Percentiles rank a stretch among this genome's conserved stretches.
phyloP scores from a whole-genome alignment of 2,797 vertebrate species.

The Diplodus puntazzo region DNA sequence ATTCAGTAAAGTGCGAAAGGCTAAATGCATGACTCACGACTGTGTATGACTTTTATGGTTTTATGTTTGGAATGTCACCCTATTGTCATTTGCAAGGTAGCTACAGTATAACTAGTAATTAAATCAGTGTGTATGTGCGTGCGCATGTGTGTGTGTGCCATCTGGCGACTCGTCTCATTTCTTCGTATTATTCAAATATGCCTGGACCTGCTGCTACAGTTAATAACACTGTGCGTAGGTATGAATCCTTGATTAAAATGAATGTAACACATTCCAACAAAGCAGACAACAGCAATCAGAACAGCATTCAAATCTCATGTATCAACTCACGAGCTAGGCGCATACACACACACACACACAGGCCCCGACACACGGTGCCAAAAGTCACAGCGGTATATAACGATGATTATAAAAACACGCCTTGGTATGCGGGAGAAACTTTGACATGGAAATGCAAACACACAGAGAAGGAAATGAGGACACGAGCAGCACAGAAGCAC shows the following conservation, averaged over 20 bases:
- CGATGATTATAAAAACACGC: conserved; percentile 62
- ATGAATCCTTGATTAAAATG: conserved; percentile 75
- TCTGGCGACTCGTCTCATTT: conserved; percentile 75
- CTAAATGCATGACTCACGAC: conserved; percentile 20
- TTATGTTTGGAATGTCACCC: conserved; percentile 35
- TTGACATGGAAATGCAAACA: conserved; percentile 73
- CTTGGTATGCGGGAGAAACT: conserved; percentile 66
- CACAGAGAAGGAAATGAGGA: conserved; percentile 50
- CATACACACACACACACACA: conserved; percentile 8
- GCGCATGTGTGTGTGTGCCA: conserved; percentile 58
- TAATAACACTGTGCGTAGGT: conserved; percentile 77
- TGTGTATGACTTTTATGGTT: conserved; percentile 44
- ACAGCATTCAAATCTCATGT: conserved; percentile 47
- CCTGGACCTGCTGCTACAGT: conserved; percentile 76
- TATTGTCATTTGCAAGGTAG: conserved; percentile 52
- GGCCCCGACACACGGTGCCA: conserved; percentile 33
- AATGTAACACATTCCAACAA: conserved; percentile 70
- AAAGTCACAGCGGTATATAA: conserved; percentile 67
- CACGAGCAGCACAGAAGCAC: conserved; percentile 28
- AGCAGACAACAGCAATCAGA: conserved; percentile 61
- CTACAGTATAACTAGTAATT: conserved; percentile 65
- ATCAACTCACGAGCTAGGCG: conserved; percentile 27
- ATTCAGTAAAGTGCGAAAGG: conserved; percentile 26
- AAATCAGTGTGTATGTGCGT: conserved; percentile 43
- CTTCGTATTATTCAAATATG: conserved; percentile 81